Conservation (phyloP, 2,113 vertebrate species). For the Scomber colias region DNA sequence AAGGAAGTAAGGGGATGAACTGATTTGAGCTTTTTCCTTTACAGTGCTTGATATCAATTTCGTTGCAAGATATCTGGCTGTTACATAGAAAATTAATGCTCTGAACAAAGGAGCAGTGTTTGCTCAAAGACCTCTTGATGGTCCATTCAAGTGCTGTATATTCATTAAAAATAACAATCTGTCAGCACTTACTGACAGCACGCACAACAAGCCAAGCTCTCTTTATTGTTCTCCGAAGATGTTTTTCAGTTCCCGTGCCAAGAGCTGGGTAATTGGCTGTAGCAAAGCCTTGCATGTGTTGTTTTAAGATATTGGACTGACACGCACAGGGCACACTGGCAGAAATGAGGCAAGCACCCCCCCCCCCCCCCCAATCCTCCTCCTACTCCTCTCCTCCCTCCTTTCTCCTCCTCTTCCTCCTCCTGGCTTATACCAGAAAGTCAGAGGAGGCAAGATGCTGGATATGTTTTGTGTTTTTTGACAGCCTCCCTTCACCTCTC, state of each 20-base stretch:
- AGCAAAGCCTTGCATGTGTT: conserved; percentile 84
- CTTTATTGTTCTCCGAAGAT: conserved; percentile 84
- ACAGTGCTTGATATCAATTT: conserved; percentile 65
- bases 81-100: conserved; percentile 80
- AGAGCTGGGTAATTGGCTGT: conserved; percentile 86
- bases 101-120: conserved; percentile 81
- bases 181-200: conserved; percentile 85
- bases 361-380: not conserved
- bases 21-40: conserved; percentile 56
- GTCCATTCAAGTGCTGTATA: conserved; percentile 84
- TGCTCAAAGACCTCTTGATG: conserved; percentile 85
- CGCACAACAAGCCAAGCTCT: conserved; percentile 79
- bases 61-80: conserved; percentile 70
- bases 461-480: conserved; percentile 79
- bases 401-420: conserved; percentile 14
- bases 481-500: conserved; percentile 81
- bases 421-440: conserved; percentile 68
- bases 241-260: conserved; percentile 83
- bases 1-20: conserved; percentile 37
- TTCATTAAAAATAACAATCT: conserved; percentile 89
- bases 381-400: not conserved
- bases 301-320: conserved; percentile 88
- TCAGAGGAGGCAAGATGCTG: conserved; percentile 68
- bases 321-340: conserved; percentile 81
- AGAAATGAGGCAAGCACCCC: conserved; percentile 74